phyloP scores from a whole-genome alignment of 1,140 invertebrate species.

The Brachionus calyciflorus region DNA sequence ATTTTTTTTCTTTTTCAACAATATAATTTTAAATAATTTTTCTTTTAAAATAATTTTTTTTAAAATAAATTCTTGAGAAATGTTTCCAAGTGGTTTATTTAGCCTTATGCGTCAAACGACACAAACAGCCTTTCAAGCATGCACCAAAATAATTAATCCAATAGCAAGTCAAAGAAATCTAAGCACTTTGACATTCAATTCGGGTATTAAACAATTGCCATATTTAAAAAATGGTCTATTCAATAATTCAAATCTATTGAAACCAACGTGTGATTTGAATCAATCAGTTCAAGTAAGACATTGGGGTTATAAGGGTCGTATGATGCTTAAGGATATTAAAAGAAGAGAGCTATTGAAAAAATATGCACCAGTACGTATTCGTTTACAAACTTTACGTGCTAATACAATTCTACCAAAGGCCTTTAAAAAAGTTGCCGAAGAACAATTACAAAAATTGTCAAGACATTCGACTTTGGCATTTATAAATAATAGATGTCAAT shows the following conservation, averaged over 20 bases:
- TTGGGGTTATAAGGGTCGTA: constrained; percentile 41
- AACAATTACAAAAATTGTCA: constrained; percentile 73
- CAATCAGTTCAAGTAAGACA: constrained; percentile 35
- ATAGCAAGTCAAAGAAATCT: not conserved
- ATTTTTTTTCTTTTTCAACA: too few species aligned
- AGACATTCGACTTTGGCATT: constrained; percentile 69
- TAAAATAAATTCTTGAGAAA: not conserved
- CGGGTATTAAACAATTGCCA: not conserved
- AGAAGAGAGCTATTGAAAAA: constrained; percentile 71
- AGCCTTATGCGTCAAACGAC: not conserved
- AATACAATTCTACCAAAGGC: constrained; percentile 73
- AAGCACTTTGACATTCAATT: not conserved
- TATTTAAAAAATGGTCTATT: not conserved
- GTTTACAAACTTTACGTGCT: constrained; percentile 73
- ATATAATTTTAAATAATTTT: too few species aligned
- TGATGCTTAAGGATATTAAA: constrained; percentile 77
- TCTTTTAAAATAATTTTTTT: too few species aligned
- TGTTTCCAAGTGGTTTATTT: not conserved
- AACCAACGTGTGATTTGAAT: not conserved
- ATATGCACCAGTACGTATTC: constrained; percentile 69
- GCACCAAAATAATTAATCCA: not conserved
- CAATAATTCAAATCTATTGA: not conserved
- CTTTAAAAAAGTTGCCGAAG: constrained; percentile 67
- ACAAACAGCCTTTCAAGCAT: not conserved
- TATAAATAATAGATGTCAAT: constrained; percentile 70